Evolutionary conservation across 1,140 invertebrate species (phyloP), one percentile per base, ranked within the genome.

Genomic region (Macrobrachium nipponense): DNA sequence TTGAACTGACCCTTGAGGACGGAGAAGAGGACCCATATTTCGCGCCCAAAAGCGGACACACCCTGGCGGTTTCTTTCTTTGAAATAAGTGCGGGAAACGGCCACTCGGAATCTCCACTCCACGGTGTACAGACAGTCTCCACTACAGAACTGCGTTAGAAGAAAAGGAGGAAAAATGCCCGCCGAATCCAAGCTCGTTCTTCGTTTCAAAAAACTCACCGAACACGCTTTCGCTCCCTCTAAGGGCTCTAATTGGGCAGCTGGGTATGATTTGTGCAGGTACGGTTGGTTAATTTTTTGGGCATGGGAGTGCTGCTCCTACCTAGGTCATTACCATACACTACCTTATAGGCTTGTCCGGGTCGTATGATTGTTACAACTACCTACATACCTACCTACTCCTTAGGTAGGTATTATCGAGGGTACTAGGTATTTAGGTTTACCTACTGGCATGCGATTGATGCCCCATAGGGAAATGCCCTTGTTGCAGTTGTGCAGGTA

Each of bases 191-290:
- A 70, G 61, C 72, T 77, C 14, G 89, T 93, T 81, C 90, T 97
- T 27, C 93, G 93, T 89, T 97, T 96, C 90, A 94, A 94, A 17
- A 97, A 96, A 90, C 90, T 97, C 8, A 92, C 93, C 18, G 94
- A 95, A 27, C 93, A 98, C 90, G 98, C 98, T 0, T 93, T 93
- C 81, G 90, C 94, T 18, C 98, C 98, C 4, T 92, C 93, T 0
- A 96, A 95, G 91, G 98, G 97, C 11, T 98, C 97, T 0, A 92
- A 93, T 81, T 92, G 93, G 82, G 96, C 98, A 64, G 98, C 98
- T 86, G 98, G 98, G 43, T 97, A 94, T 89, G 98, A 99, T 93
- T 91, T 99, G 91, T 92, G 83, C 90, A 87, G 86, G 86, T 78
- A 73, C 0, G 59, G 23, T 18, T 2, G 59, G 23, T 18, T 15